These are phyloP conservation scores for Canis aureus DNA, from an alignment of 2,113 vertebrate species.

Conservation along the genomic window DNA sequence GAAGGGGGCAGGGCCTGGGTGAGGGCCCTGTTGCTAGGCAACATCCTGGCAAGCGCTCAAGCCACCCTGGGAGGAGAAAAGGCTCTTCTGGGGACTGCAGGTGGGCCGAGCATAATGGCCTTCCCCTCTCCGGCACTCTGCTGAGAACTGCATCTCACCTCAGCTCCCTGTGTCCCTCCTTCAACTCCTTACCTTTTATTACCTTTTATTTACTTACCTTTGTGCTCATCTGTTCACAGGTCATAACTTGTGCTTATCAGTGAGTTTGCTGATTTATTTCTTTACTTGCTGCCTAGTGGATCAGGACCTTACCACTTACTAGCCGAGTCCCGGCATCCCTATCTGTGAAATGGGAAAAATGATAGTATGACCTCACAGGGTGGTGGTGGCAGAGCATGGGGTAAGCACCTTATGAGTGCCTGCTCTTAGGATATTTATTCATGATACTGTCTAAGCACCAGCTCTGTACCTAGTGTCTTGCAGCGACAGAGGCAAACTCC, in stretches of 20 bases:
- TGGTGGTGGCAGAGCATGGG: accelerated
- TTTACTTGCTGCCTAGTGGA: background rate
- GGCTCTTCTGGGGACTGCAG: background rate
- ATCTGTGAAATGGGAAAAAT: background rate
- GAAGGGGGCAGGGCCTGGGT: background rate
- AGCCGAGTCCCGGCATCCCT: background rate
- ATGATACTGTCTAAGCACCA: background rate
- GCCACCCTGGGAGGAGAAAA: background rate
- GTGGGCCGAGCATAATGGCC: background rate
- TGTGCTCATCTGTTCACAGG: background rate
- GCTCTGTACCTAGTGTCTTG: background rate
- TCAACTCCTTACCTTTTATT: background rate
- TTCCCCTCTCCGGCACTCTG: background rate
- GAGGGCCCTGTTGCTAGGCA: constrained; percentile 66
- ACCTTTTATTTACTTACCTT: background rate
- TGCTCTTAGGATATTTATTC: background rate
- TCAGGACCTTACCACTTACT: background rate
- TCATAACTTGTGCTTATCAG: background rate
- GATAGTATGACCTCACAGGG: accelerated
- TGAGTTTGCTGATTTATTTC: background rate
- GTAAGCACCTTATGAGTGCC: background rate
- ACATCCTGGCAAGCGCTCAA: constrained; percentile 14
- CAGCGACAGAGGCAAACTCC: background rate
- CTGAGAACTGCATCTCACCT: background rate
- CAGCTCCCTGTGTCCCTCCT: background rate